These are phyloP conservation scores for Centropyge bicolor DNA, from an alignment of 2,797 vertebrate genomes.

Conservation along the genomic window DNA sequence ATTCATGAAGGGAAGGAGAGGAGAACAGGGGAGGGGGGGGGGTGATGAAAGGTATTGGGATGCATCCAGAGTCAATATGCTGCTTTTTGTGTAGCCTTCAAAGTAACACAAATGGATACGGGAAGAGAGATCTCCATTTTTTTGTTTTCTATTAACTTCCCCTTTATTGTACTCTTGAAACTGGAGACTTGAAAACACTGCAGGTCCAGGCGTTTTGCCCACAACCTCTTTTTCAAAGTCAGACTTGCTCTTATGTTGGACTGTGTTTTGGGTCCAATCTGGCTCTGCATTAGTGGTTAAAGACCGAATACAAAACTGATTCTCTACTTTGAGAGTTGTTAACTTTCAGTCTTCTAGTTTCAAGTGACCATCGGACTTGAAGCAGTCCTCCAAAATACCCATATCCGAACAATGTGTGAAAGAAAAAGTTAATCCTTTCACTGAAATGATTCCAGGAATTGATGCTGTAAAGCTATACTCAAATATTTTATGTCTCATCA, in stretches of 20 bases:
- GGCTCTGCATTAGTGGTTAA: constrained; percentile 41
- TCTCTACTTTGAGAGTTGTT: constrained; percentile 13
- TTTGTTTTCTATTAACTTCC: constrained; percentile 50
- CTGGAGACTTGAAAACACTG: constrained; percentile 48
- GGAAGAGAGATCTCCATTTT: constrained; percentile 41
- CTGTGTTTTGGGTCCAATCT: constrained; percentile 43
- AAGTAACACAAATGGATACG: constrained; percentile 51
- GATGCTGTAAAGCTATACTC: constrained; percentile 65
- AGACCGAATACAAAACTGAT: constrained; percentile 30
- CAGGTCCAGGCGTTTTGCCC: constrained; percentile 56
- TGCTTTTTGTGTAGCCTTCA: constrained; percentile 74
- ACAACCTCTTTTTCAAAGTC: constrained; percentile 48
- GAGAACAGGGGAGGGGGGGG: constrained; percentile 35
- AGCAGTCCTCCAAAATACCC: constrained; percentile 17
- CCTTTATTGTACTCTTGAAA: constrained; percentile 53
- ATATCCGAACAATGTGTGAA: constrained; percentile 20
- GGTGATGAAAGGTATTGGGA: constrained; percentile 57
- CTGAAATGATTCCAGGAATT: constrained; percentile 74
- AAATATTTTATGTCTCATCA: constrained; percentile 63
- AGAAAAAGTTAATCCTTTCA: constrained; percentile 37
- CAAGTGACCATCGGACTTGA: constrained; percentile 21
- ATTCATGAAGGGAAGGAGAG: constrained; percentile 57
- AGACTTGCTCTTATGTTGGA: constrained; percentile 20
- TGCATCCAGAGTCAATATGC: constrained; percentile 56
- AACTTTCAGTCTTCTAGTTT: constrained; percentile 56